Conservation (phyloP, 2,888 invertebrate species). For the Chydorus sphaericus region DNA sequence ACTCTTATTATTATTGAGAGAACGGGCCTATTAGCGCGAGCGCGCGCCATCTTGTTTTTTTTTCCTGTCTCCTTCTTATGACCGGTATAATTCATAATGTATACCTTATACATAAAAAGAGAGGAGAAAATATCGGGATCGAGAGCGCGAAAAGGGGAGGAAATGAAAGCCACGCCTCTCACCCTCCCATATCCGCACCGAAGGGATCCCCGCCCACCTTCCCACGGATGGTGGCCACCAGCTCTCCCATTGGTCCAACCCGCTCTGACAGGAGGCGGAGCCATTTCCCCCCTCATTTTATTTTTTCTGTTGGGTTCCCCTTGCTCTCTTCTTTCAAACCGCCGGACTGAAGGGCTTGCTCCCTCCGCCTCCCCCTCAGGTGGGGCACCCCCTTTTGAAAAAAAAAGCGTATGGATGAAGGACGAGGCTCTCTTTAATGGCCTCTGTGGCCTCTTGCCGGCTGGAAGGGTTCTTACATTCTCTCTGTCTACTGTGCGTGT, state of each 20-base stretch:
- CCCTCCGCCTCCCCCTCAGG: not conserved
- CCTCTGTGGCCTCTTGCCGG: slow-evolving; percentile 13
- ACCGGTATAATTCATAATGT: no score
- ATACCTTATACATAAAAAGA: not conserved
- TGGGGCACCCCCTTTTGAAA: not conserved
- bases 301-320: no score
- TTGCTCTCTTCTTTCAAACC: no score
- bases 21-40: no score
- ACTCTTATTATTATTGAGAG: no score
- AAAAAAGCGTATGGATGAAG: not conserved
- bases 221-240: not conserved
- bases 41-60: no score
- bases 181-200: not conserved
- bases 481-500: not conserved
- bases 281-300: no score
- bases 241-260: not conserved
- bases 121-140: not conserved
- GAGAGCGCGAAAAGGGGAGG: not conserved
- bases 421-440: slow-evolving; percentile 2
- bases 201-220: not conserved
- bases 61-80: no score
- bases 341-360: no score
- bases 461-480: slow-evolving; percentile 4
- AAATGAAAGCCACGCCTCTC: not conserved
- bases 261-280: not conserved